Base-by-base conservation (phyloP, 2,888 invertebrate species). In the Sphecodes monilicornis region DNA sequence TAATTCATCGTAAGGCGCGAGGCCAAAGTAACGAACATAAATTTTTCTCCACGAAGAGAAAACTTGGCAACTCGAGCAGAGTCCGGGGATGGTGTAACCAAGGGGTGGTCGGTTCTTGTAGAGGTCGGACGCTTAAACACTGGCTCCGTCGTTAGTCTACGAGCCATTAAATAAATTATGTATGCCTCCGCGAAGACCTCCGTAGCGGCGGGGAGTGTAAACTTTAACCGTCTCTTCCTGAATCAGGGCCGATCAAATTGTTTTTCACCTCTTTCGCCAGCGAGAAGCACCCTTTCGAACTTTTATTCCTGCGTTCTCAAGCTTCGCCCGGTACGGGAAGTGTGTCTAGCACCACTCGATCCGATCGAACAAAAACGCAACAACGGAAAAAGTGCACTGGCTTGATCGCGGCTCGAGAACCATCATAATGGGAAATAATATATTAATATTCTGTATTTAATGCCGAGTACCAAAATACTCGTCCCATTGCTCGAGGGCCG, bases 91-190 rank as follows among this genome's bases (percentile, higher is more conserved):
- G 60, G 29, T 36, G 54, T 50, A 36, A 36, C 36, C 26, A 36
- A 39, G 76, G 70, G 77, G 76, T 73, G 68, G 79, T 41, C 60
- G 75, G 81, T 87, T 82, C 86, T 72, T 57, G 54, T 11, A n/a
- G n/a, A 78, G 39, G 60, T 60, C 79, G 78, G 73, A 70, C 78
- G 84, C 76, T 88, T 88, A 85, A 90, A 81, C 87, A 71, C 76
- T 70, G 82, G 72, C 80, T 77, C 83, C 84, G 66, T 85, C 90
- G 87, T 89, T 89, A 89, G 87, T 87, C 87, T 83, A 89, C 87
- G 88, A 90, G 86, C 90, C 89, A 89, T 89, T 89, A 89, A 83
- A 83, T 88, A 88, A 89, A 89, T 89, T 89, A 89, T 88, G 86
- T 78, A 88, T 82, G 81, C 81, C 72, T 50, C 72, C 36, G 74